A percentile compares a stretch with the other conserved stretches of the same genome.
Evolutionary conservation across 2,888 invertebrate species (phyloP).

Genomic region (Aethes cnicana): DNA sequence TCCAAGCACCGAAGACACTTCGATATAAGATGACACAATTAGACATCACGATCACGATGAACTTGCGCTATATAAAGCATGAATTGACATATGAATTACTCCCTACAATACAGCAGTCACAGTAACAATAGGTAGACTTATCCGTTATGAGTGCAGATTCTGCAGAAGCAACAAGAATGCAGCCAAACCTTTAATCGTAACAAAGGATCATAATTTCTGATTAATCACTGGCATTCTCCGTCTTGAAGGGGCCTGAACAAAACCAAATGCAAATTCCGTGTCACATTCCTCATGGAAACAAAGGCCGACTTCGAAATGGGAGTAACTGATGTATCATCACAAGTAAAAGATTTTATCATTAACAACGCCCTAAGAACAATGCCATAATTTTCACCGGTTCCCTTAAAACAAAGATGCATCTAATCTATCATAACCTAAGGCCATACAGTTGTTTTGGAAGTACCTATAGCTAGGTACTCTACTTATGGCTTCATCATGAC

Average conservation of each 20-base stretch:
- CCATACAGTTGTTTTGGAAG: constrained; percentile 11
- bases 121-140: no score
- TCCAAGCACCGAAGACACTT: no score
- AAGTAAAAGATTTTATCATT: constrained; percentile 23
- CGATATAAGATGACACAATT: no score
- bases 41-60: no score
- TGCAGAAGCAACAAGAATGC: neutral
- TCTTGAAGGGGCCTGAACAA: constrained; percentile 20
- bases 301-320: constrained; percentile 21
- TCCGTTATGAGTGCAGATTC: no score
- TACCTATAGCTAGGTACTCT: no score
- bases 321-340: constrained; percentile 26
- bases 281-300: constrained; percentile 25
- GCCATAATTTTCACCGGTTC: constrained; percentile 16
- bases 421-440: constrained; percentile 14
- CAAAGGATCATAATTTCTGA: constrained; percentile 26
- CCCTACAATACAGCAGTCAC: no score
- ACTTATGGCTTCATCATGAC: constrained; percentile 11
- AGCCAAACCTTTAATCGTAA: constrained; percentile 10
- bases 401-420: constrained; percentile 21
- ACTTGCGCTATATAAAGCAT: no score
- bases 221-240: constrained; percentile 23
- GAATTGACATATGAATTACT: no score
- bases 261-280: constrained; percentile 28
- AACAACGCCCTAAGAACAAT: constrained; percentile 26